Percentiles rank a stretch among this genome's conserved stretches.
Evolutionary conservation across 2,113 vertebrate species (phyloP).

Genomic region (Pyxicephalus adspersus): DNA sequence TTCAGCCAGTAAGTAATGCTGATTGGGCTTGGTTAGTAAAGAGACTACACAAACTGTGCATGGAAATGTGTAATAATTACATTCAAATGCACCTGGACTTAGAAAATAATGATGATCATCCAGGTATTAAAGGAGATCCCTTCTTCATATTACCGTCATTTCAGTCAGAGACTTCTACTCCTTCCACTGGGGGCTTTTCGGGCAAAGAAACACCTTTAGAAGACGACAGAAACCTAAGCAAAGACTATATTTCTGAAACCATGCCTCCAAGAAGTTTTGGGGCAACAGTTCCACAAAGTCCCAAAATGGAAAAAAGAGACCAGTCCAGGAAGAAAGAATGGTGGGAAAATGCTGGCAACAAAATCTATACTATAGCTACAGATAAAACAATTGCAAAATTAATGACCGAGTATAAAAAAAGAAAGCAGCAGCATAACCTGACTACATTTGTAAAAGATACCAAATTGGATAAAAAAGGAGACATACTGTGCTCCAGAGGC

Average conservation of each 20-base stretch:
- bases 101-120: slow-evolving; percentile 83
- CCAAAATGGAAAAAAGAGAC: slow-evolving; percentile 73
- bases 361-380: slow-evolving; percentile 91
- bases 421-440: slow-evolving; percentile 87
- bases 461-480: slow-evolving; percentile 78
- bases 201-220: slow-evolving; percentile 86
- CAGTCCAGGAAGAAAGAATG: slow-evolving; percentile 85
- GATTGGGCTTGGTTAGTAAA: slow-evolving; percentile 96
- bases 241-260: slow-evolving; percentile 70
- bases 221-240: slow-evolving; percentile 77
- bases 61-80: slow-evolving; percentile 94
- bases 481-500: slow-evolving; percentile 67
- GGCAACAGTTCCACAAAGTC: slow-evolving; percentile 72
- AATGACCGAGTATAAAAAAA: slow-evolving; percentile 92
- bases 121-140: slow-evolving; percentile 71
- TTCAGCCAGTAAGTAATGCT: slow-evolving; percentile 82
- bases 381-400: slow-evolving; percentile 92
- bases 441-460: slow-evolving; percentile 82
- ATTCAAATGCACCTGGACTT: slow-evolving; percentile 96
- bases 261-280: slow-evolving; percentile 69
- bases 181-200: slow-evolving; percentile 82
- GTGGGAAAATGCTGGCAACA: slow-evolving; percentile 96
- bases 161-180: slow-evolving; percentile 86
- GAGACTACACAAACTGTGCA: slow-evolving; percentile 89
- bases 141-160: slow-evolving; percentile 90